These are phyloP conservation scores for Notarius quadriscutis DNA, from an alignment of 2,113 vertebrate genomes.

Conservation along the genomic window DNA sequence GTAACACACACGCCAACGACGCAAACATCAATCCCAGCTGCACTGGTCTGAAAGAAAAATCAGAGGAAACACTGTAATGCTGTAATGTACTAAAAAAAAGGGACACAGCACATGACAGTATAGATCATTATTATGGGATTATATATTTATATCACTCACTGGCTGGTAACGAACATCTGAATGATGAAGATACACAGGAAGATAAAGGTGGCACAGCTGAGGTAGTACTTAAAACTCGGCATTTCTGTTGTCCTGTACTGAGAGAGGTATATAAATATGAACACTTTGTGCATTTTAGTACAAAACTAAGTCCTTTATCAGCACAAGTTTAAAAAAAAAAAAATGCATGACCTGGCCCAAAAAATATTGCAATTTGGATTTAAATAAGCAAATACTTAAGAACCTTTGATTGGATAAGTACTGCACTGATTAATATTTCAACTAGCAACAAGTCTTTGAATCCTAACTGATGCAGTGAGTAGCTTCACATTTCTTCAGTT, in stretches of 20 bases:
- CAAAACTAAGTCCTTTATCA: neutral
- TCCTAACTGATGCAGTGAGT: too few species aligned
- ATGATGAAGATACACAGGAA: constrained; percentile 89
- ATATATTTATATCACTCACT: constrained; percentile 70
- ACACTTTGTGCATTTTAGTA: neutral
- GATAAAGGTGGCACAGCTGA: constrained; percentile 82
- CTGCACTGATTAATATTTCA: too few species aligned
- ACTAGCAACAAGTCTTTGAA: too few species aligned
- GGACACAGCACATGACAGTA: neutral
- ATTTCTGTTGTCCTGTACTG: constrained; percentile 90
- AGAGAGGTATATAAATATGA: constrained; percentile 22
- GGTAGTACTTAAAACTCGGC: constrained; percentile 84
- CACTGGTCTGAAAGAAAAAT: constrained; percentile 68
- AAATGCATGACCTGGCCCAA: neutral
- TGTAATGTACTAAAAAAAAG: neutral
- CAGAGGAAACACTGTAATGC: constrained; percentile 5
- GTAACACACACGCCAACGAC: constrained; percentile 76
- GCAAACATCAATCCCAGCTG: constrained; percentile 79
- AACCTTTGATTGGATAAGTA: too few species aligned
- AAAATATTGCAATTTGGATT: too few species aligned
- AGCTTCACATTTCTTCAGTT: too few species aligned
- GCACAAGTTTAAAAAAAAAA: neutral
- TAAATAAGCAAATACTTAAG: too few species aligned
- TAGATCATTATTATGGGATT: neutral
- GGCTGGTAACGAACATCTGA: constrained; percentile 80